These are phyloP conservation scores for Cryptus viduatorius DNA, from an alignment of 2,888 invertebrate species.

Conservation along the genomic window DNA sequence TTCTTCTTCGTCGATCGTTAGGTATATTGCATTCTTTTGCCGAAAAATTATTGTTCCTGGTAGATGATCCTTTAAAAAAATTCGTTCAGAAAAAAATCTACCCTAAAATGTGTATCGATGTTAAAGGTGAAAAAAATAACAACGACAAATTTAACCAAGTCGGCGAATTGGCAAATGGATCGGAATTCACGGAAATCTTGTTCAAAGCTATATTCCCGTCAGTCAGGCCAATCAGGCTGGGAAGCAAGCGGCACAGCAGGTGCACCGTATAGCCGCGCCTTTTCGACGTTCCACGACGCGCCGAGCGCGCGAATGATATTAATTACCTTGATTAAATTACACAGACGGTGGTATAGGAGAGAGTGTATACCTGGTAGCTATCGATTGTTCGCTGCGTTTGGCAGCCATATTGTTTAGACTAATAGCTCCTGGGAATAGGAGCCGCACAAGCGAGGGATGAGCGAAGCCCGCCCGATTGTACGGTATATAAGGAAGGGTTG, in stretches of 20 bases:
- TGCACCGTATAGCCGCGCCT: constrained; percentile 55
- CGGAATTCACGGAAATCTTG: constrained; percentile 22
- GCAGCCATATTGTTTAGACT: constrained; percentile 84
- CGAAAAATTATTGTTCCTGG: too few species aligned
- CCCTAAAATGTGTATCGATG: not conserved
- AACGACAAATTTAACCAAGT: not conserved
- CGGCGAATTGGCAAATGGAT: not conserved
- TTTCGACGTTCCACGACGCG: constrained; percentile 67
- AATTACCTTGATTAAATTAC: constrained; percentile 80
- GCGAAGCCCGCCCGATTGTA: constrained; percentile 45
- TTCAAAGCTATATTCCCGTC: constrained; percentile 9
- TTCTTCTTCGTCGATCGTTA: not conserved
- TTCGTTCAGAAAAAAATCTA: too few species aligned
- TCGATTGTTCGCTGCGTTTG: constrained; percentile 83
- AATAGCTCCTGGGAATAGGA: constrained; percentile 82
- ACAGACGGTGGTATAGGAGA: constrained; percentile 70
- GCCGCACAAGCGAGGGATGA: constrained; percentile 65
- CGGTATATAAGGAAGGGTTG: constrained; percentile 61
- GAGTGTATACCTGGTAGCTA: constrained; percentile 74
- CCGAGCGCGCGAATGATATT: constrained; percentile 72
- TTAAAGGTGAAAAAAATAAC: not conserved
- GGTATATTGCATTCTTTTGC: not conserved
- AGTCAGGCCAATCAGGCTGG: not conserved
- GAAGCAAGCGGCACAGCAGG: constrained; percentile 51
- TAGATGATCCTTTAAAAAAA: too few species aligned